These are phyloP conservation scores for Distichodus sexfasciatus DNA, from an alignment of 2,797 vertebrate genomes.

Conservation along the genomic window DNA sequence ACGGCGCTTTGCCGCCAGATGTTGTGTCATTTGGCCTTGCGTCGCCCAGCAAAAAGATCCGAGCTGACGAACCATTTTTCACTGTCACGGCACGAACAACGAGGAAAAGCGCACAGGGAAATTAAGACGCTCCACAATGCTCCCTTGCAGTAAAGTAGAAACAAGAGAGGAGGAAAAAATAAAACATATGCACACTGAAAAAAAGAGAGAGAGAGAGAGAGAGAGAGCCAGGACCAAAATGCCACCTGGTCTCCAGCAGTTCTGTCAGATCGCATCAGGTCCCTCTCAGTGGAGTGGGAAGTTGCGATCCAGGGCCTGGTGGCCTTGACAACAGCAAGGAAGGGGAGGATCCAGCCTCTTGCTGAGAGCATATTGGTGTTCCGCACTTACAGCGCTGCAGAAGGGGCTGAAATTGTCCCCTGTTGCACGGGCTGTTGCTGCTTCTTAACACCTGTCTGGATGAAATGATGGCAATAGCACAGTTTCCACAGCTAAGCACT, in stretches of 20 bases:
- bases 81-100: constrained; percentile 58
- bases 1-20: constrained; percentile 55
- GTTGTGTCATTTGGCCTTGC: constrained; percentile 57
- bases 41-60: constrained; percentile 52
- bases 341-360: constrained; percentile 33
- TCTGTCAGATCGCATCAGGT: constrained; percentile 50
- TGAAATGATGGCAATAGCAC: not conserved
- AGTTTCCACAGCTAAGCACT: not conserved
- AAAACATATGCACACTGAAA: too few relatives aligned
- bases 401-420: constrained; percentile 20
- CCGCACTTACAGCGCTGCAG: constrained; percentile 31
- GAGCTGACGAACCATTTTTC: constrained; percentile 62
- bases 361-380: constrained; percentile 23
- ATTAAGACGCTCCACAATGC: constrained; percentile 49
- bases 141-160: constrained; percentile 38
- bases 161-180: constrained; percentile 24
- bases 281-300: constrained; percentile 20
- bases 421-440: constrained; percentile 14
- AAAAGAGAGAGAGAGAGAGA: not conserved
- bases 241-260: constrained; percentile 51
- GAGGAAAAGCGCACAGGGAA: constrained; percentile 51
- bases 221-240: constrained; percentile 36
- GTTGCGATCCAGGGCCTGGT: constrained; percentile 28
- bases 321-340: constrained; percentile 13
- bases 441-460: constrained; percentile 18